A percentile compares a stretch with the other conserved stretches of the same genome.
These are phyloP conservation scores for Drosophila longiperda DNA, from an alignment of 2,888 invertebrate species.

Conservation along the genomic window DNA sequence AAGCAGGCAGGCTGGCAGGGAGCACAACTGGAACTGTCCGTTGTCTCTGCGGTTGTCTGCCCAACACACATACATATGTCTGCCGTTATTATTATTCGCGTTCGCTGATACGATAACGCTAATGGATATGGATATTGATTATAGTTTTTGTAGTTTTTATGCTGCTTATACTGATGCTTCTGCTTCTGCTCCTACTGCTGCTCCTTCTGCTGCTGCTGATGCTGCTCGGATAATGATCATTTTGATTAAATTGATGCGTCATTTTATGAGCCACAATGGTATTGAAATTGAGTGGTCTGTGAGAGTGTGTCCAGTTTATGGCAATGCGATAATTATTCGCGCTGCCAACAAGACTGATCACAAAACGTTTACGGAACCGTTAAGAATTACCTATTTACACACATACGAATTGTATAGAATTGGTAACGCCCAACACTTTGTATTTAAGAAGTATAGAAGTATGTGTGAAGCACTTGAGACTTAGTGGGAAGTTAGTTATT, in stretches of 20 bases:
- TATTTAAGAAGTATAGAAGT: conserved; percentile 20
- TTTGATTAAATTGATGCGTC: conserved; percentile 79
- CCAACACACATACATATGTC: conserved; percentile 48
- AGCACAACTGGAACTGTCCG: neutral
- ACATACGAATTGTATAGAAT: neutral
- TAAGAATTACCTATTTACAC: conserved; percentile 47
- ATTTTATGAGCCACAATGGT: conserved; percentile 80
- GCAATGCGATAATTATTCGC: conserved; percentile 54
- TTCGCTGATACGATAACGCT: conserved; percentile 80
- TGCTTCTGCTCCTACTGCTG: conserved; percentile 1
- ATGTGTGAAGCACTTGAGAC: conserved; percentile 27
- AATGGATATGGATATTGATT: conserved; percentile 81
- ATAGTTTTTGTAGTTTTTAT: conserved; percentile 82
- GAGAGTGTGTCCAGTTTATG: conserved; percentile 72
- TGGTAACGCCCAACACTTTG: conserved; percentile 33
- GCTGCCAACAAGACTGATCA: conserved; percentile 50
- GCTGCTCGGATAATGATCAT: conserved; percentile 67
- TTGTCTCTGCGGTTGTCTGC: conserved; percentile 40
- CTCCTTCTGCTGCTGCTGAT: neutral
- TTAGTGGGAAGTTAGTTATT: conserved; percentile 36
- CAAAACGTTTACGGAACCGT: conserved; percentile 68
- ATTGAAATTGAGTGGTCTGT: conserved; percentile 78
- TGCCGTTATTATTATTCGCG: conserved; percentile 67
- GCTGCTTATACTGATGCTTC: conserved; percentile 47
- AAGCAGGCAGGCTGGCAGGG: neutral